Evolutionary conservation across 2,113 vertebrate genomes (phyloP).

Genomic region (Neofelis nebulosa): DNA sequence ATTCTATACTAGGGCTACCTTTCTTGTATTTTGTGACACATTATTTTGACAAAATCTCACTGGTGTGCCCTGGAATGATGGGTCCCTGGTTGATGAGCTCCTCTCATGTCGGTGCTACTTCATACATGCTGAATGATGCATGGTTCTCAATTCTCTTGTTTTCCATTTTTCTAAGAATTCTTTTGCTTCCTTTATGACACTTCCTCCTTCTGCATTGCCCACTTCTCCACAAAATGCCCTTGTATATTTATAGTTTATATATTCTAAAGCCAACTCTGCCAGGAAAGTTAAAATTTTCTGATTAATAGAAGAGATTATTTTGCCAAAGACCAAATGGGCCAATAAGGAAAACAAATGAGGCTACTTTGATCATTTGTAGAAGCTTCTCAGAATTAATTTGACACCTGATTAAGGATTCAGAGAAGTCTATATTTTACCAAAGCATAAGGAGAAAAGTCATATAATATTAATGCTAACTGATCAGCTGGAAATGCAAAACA

Average conservation of each 20-base stretch:
- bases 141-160: background rate
- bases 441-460: background rate
- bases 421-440: background rate
- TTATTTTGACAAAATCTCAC: background rate
- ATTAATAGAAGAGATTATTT: slow-evolving; percentile 45
- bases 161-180: background rate
- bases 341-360: slow-evolving; percentile 44
- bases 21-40: background rate
- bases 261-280: background rate
- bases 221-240: background rate
- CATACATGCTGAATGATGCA: fast-evolving
- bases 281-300: background rate
- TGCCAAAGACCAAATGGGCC: slow-evolving; percentile 24
- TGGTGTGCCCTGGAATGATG: fast-evolving
- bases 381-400: slow-evolving; percentile 50
- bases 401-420: background rate
- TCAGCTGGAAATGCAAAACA: background rate
- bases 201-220: background rate
- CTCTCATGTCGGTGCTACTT: fast-evolving
- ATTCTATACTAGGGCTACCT: background rate
- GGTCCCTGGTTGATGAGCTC: fast-evolving
- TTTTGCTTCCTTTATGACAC: background rate
- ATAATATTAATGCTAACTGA: background rate
- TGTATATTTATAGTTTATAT: background rate
- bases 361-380: slow-evolving; percentile 7